A percentile compares a stretch with the other conserved stretches of the same genome.
Evolutionary conservation across 2,888 invertebrate genomes (phyloP).

Genomic region (Magallana nippona): DNA sequence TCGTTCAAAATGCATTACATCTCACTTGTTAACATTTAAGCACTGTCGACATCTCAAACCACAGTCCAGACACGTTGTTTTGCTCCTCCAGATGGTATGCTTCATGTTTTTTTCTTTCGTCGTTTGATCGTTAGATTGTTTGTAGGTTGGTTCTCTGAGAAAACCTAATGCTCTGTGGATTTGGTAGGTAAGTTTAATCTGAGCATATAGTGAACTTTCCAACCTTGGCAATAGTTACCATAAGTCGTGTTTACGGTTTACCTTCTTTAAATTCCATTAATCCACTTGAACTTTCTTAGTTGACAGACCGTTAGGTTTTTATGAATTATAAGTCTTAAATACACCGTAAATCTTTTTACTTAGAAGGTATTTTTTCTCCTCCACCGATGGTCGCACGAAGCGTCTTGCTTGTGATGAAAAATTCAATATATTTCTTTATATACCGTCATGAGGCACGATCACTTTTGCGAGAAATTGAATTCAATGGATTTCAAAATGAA

Average conservation of each 20-base stretch:
- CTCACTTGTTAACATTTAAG: no score
- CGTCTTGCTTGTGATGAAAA: not conserved
- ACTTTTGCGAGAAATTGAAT: conserved; percentile 14
- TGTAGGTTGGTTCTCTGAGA: no score
- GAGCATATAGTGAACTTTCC: not conserved
- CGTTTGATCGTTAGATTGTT: no score
- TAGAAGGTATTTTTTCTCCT: conserved; percentile 16
- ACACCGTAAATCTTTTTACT: conserved; percentile 14
- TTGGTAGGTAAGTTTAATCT: not conserved
- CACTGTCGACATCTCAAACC: no score
- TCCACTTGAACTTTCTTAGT: conserved; percentile 32
- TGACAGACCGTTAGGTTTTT: conserved; percentile 26
- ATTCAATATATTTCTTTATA: conserved; percentile 29
- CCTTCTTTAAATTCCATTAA: conserved; percentile 27
- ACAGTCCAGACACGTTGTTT: no score
- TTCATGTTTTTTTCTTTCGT: no score
- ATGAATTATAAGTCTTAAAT: conserved; percentile 29
- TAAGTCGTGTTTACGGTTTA: conserved; percentile 15
- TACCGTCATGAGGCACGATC: not conserved
- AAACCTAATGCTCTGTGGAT: no score
- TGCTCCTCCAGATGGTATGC: no score
- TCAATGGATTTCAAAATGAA: conserved; percentile 8
- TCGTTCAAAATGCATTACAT: no score
- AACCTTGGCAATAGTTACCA: conserved; percentile 32
- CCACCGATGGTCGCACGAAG: not conserved